Conservation (phyloP, 2,888 invertebrate species). For the Metallyticus violacea region DNA sequence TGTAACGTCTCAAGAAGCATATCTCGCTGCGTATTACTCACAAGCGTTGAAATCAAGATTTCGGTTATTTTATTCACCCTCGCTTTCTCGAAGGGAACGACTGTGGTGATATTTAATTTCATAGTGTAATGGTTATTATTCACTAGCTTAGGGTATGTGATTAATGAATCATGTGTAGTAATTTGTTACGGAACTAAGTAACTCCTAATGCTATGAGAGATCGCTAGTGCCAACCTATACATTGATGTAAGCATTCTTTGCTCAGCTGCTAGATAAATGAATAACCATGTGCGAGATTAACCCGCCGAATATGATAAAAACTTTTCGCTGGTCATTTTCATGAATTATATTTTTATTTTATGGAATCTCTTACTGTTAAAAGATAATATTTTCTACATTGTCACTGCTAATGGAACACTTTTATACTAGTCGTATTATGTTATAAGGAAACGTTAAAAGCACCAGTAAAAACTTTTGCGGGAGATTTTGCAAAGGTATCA, state of each 20-base stretch:
- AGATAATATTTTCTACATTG: neutral
- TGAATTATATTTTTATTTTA: neutral
- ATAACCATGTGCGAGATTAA: neutral
- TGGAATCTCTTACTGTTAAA: neutral
- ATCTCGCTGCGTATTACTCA: too few relatives aligned
- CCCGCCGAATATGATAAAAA: neutral
- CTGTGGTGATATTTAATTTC: too few relatives aligned
- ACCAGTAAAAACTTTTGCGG: neutral
- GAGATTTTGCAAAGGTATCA: slow-evolving; percentile 9
- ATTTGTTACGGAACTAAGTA: neutral
- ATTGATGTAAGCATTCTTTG: neutral
- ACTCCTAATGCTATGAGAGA: too few relatives aligned
- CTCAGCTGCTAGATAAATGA: neutral
- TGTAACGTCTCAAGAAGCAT: too few relatives aligned
- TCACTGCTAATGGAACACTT: slow-evolving; percentile 10
- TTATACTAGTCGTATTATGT: neutral
- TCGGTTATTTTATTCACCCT: too few relatives aligned
- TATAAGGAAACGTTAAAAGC: slow-evolving; percentile 6
- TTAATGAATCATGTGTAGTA: neutral
- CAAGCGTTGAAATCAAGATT: too few relatives aligned
- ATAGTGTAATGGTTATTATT: too few relatives aligned
- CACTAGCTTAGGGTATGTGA: neutral
- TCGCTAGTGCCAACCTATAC: too few relatives aligned
- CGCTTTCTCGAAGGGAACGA: too few relatives aligned
- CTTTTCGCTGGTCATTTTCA: neutral